Conservation (phyloP, 2,113 vertebrate genomes). For the Setophaga petechia region DNA sequence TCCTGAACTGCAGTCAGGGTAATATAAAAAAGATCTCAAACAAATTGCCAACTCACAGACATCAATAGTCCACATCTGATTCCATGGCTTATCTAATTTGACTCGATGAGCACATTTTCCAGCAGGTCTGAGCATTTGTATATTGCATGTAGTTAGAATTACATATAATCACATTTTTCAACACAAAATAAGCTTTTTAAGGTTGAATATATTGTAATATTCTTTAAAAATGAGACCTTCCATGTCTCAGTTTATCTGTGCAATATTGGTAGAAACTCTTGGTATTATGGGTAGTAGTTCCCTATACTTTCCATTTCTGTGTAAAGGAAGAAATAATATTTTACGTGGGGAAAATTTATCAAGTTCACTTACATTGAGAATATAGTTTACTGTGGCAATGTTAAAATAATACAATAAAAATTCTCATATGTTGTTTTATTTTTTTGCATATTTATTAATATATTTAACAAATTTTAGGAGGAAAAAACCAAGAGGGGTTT, state of each 20-base stretch:
- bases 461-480: neutral
- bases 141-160: neutral
- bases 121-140: neutral
- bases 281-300: neutral
- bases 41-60: neutral
- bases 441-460: neutral
- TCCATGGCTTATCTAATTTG: neutral
- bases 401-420: neutral
- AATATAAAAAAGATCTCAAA: neutral
- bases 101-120: neutral
- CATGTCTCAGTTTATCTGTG: neutral
- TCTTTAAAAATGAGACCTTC: neutral
- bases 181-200: neutral
- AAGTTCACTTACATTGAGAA: neutral
- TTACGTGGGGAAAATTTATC: neutral
- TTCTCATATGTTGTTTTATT: neutral
- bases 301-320: neutral
- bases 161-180: neutral
- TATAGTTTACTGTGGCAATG: neutral
- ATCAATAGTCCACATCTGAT: neutral
- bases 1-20: neutral
- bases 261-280: neutral
- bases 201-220: neutral
- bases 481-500: fast-evolving
- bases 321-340: neutral